phyloP scores from a whole-genome alignment of 2,888 invertebrate species.

The Macaria notata region DNA sequence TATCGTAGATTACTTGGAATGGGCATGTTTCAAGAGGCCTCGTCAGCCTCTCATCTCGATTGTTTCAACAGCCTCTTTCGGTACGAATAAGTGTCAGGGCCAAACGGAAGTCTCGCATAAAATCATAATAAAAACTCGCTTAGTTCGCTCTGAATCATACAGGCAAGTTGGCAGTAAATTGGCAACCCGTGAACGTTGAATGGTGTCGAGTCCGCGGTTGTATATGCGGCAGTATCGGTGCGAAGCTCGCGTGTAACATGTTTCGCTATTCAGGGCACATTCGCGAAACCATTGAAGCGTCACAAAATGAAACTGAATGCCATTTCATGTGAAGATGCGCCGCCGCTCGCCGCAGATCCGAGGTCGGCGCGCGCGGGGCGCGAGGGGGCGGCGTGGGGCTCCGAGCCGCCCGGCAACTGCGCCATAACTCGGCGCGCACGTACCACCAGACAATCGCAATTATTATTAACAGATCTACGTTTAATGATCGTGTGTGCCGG shows the following conservation, averaged over 20 bases:
- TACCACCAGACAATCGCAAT: slow-evolving; percentile 77
- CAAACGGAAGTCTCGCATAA: slow-evolving; percentile 35
- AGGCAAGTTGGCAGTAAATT: slow-evolving; percentile 17
- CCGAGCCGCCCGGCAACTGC: slow-evolving; percentile 67
- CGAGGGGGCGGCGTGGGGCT: slow-evolving; percentile 38
- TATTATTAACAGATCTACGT: slow-evolving; percentile 78
- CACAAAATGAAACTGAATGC: slow-evolving; percentile 68
- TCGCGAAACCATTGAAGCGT: slow-evolving; percentile 65
- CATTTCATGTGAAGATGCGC: slow-evolving; percentile 70
- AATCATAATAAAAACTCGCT: slow-evolving; percentile 33
- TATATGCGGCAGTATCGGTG: slow-evolving; percentile 10
- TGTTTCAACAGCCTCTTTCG: slow-evolving; percentile 27
- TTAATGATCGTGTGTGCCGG: slow-evolving; percentile 71
- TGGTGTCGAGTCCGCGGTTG: slow-evolving; percentile 26
- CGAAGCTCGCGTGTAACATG: slow-evolving; percentile 16
- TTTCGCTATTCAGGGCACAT: slow-evolving; percentile 55
- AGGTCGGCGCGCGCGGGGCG: slow-evolving; percentile 46
- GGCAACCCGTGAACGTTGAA: slow-evolving; percentile 8
- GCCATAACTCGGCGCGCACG: slow-evolving; percentile 74
- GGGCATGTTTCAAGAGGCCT: slow-evolving; percentile 14
- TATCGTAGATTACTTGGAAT: slow-evolving; percentile 13
- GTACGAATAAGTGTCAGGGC: slow-evolving; percentile 32
- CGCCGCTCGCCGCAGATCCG: slow-evolving; percentile 51
- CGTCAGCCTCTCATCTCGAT: slow-evolving; percentile 19
- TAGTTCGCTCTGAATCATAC: slow-evolving; percentile 27